These are phyloP conservation scores for Spodoptera litura DNA, from an alignment of 1,140 invertebrate genomes.

Conservation along the genomic window DNA sequence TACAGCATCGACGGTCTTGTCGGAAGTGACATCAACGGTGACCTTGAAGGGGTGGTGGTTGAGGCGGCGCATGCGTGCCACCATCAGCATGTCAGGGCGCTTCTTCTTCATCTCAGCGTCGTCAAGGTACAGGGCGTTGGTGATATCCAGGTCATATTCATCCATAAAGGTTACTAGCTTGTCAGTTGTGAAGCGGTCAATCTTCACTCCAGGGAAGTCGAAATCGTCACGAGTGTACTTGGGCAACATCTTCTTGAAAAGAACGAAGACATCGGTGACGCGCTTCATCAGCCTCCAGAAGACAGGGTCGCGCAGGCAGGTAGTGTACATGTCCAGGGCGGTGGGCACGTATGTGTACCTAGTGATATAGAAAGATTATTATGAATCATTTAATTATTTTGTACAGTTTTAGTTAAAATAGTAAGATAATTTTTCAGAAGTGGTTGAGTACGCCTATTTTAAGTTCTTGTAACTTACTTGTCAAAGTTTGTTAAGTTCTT, in stretches of 20 bases:
- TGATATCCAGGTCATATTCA: conserved; percentile 89
- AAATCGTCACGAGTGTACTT: conserved; percentile 88
- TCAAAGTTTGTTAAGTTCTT: conserved; percentile 29
- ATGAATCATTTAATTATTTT: not conserved
- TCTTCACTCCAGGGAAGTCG: conserved; percentile 87
- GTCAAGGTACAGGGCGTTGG: conserved; percentile 87
- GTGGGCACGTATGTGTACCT: conserved; percentile 82
- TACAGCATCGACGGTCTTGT: conserved; percentile 85
- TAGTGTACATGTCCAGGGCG: conserved; percentile 81
- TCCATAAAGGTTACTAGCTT: conserved; percentile 91
- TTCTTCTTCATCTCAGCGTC: conserved; percentile 74
- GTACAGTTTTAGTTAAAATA: too few species aligned
- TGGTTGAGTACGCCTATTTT: too few species aligned
- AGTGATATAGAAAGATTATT: conserved; percentile 14
- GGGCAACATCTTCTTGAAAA: conserved; percentile 85
- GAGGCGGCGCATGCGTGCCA: conserved; percentile 79
- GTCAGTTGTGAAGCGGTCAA: conserved; percentile 88
- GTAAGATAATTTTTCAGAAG: too few species aligned
- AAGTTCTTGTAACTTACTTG: conserved; percentile 63
- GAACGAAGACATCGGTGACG: conserved; percentile 82
- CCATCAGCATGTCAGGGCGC: conserved; percentile 78
- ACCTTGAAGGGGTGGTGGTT: conserved; percentile 88
- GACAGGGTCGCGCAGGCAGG: conserved; percentile 89
- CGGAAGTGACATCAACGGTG: conserved; percentile 86
- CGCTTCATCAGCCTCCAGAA: conserved; percentile 89